Evolutionary conservation across 1,140 invertebrate species (phyloP).

Genomic region (Anastrepha ludens): DNA sequence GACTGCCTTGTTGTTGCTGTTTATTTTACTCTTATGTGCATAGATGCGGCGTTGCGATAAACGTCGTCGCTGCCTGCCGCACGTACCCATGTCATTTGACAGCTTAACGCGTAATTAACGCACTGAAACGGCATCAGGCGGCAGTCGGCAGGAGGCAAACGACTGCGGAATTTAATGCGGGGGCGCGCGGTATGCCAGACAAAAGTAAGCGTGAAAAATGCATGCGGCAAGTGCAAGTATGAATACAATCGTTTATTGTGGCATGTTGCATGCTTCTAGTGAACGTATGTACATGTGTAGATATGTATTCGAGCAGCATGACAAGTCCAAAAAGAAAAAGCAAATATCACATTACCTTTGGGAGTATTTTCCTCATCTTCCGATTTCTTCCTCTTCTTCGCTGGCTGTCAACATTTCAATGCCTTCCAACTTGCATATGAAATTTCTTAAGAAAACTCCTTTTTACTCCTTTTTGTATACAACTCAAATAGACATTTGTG

Average conservation of each 20-base stretch:
- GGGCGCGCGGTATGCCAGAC: not conserved
- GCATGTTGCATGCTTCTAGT: conserved; percentile 4
- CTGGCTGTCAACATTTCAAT: not conserved
- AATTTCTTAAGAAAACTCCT: not conserved
- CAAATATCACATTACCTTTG: conserved; percentile 21
- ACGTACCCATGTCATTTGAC: conserved; percentile 69
- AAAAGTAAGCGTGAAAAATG: conserved; percentile 11
- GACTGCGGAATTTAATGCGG: not conserved
- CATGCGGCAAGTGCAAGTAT: not conserved
- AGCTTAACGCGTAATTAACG: conserved; percentile 70
- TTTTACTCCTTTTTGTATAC: not conserved
- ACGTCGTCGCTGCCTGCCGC: conserved; percentile 9
- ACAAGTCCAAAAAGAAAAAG: conserved; percentile 28
- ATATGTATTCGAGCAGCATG: not conserved
- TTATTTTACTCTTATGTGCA: not conserved
- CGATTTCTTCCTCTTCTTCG: not conserved
- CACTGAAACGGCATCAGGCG: not conserved
- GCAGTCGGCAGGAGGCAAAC: not conserved
- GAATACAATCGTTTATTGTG: not conserved
- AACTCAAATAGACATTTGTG: not conserved
- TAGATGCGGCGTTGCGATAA: conserved; percentile 19
- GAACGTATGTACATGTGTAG: not conserved
- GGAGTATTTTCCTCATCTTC: not conserved
- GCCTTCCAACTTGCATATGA: not conserved
- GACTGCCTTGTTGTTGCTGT: not conserved